Conservation (phyloP, 2,888 invertebrate species). For the Hypercompe scribonia region DNA sequence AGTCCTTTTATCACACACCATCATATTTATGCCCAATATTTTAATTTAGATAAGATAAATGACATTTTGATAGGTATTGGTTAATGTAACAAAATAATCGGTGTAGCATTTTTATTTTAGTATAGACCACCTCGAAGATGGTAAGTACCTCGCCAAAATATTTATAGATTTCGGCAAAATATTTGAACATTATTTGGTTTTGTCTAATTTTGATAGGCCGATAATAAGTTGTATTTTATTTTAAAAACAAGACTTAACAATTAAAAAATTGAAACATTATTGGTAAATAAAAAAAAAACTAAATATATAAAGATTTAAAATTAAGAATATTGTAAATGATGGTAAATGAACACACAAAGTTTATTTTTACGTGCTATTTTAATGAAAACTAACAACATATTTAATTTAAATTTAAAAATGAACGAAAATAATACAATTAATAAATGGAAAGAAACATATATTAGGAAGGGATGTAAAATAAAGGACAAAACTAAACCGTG, state of each 20-base stretch:
- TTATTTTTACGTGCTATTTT: neutral
- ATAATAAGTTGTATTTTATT: neutral
- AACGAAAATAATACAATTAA: too few species aligned
- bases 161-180: neutral
- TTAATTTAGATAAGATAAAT: slow-evolving; percentile 68
- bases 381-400: neutral
- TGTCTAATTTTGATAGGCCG: neutral
- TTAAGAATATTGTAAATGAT: neutral
- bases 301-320: neutral
- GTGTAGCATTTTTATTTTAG: slow-evolving; percentile 48
- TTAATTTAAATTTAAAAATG: neutral
- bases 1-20: slow-evolving; percentile 32
- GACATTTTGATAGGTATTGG: slow-evolving; percentile 48
- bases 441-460: too few species aligned
- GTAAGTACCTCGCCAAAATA: slow-evolving; percentile 58
- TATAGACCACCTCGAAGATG: slow-evolving; percentile 67
- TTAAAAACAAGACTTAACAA: neutral
- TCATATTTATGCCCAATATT: slow-evolving; percentile 47
- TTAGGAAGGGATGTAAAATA: too few species aligned
- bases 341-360: neutral
- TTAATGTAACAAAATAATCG: slow-evolving; percentile 42
- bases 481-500: too few species aligned
- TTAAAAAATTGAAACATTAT: neutral
- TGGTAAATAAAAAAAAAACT: neutral
- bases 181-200: neutral